These are phyloP conservation scores for Parazoanthus darwini DNA, from an alignment of 92 coral and sea anemone species.

Conservation along the genomic window DNA sequence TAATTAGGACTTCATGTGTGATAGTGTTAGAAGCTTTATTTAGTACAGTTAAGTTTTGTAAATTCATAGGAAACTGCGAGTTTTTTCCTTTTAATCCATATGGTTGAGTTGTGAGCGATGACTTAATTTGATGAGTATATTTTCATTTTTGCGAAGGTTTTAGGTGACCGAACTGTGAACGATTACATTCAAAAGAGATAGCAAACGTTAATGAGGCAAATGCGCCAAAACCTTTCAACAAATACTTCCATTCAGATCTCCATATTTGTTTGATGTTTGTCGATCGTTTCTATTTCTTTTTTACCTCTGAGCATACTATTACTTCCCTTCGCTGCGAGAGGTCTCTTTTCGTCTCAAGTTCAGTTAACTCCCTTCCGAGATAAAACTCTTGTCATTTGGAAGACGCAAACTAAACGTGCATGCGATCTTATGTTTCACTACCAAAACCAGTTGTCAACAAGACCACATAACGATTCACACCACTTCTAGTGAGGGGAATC, in stretches of 20 bases:
- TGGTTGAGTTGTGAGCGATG: not conserved
- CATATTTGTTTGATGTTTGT: not conserved
- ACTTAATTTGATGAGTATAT: not conserved
- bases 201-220: not conserved
- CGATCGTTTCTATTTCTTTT: too few species aligned
- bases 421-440: not conserved
- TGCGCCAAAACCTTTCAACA: not conserved
- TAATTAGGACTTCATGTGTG: slow-evolving; percentile 14
- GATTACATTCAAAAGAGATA: not conserved
- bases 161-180: not conserved
- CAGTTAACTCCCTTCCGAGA: not conserved
- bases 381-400: not conserved
- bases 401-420: not conserved
- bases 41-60: not conserved
- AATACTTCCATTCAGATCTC: not conserved
- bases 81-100: not conserved
- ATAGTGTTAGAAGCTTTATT: not conserved
- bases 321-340: too few species aligned
- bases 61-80: not conserved
- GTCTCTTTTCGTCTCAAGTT: not conserved
- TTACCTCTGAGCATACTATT: too few species aligned
- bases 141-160: not conserved
- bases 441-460: not conserved
- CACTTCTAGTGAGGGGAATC: too few species aligned
- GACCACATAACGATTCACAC: too few species aligned